Evolutionary conservation across 2,113 vertebrate genomes (phyloP).

Genomic region (Ailuropoda melanoleuca): DNA sequence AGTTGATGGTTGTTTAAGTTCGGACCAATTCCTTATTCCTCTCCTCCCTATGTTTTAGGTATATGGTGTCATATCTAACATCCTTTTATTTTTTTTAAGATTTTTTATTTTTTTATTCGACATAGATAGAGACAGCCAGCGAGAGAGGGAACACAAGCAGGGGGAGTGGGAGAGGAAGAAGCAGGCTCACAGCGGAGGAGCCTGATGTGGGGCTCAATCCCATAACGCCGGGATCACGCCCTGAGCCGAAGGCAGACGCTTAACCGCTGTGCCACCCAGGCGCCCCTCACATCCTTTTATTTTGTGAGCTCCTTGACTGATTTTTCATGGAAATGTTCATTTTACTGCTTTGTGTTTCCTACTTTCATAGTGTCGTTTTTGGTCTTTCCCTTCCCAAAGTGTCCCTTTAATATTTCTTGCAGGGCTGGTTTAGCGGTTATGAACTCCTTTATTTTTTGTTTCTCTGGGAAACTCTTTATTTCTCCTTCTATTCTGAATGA

Average conservation of each 20-base stretch:
- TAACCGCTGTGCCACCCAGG: too few relatives aligned
- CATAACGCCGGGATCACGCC: too few relatives aligned
- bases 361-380: not conserved
- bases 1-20: not conserved
- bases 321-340: not conserved
- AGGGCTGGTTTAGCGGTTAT: not conserved
- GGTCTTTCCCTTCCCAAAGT: not conserved
- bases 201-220: too few relatives aligned
- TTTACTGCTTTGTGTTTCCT: not conserved
- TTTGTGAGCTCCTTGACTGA: not conserved
- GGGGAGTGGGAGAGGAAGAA: too few relatives aligned
- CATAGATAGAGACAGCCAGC: too few relatives aligned
- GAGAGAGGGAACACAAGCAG: too few relatives aligned
- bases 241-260: too few relatives aligned
- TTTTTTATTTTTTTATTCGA: too few relatives aligned
- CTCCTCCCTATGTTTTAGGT: not conserved
- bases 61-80: not conserved
- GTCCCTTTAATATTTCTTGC: not conserved
- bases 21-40: not conserved
- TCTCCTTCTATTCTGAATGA: not conserved
- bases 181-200: too few relatives aligned
- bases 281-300: not conserved
- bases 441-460: not conserved
- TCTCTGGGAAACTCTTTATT: not conserved
- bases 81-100: too few relatives aligned